phyloP scores from a whole-genome alignment of 2,797 vertebrate species.

The Anas flavirostris region DNA sequence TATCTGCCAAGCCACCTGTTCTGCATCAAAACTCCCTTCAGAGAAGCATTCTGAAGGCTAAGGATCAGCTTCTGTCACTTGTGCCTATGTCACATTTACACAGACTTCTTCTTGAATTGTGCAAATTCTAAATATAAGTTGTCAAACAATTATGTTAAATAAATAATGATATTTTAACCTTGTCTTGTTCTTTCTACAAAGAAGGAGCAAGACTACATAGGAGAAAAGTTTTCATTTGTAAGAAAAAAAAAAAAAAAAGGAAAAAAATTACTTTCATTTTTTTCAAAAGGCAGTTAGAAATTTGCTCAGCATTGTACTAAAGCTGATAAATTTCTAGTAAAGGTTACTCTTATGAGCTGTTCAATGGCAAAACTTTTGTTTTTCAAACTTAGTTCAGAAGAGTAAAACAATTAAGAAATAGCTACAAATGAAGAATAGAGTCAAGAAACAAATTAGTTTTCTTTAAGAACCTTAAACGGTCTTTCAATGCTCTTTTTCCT shows the following conservation, averaged over 20 bases:
- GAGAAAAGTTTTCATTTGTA: background rate
- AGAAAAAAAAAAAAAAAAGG: too few relatives aligned
- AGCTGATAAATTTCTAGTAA: background rate
- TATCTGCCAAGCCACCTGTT: conserved; percentile 41
- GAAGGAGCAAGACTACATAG: background rate
- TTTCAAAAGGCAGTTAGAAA: background rate
- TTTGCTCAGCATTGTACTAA: background rate
- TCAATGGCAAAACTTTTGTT: background rate
- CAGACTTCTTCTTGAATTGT: background rate
- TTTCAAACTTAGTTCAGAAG: background rate
- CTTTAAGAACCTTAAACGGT: background rate
- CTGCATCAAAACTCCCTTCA: background rate
- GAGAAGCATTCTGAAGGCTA: background rate
- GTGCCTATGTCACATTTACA: background rate
- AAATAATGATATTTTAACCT: background rate
- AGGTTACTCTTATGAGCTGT: background rate
- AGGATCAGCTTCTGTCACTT: background rate
- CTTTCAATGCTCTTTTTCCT: background rate
- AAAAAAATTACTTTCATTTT: background rate
- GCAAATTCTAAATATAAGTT: background rate
- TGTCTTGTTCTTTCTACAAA: background rate
- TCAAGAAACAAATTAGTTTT: background rate
- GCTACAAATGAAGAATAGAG: background rate
- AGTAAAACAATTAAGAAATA: background rate
- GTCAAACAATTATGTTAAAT: background rate